Evolutionary conservation across 35 echinoderm and acorn worm species (phyloP).

Genomic region (Diadema setosum): DNA sequence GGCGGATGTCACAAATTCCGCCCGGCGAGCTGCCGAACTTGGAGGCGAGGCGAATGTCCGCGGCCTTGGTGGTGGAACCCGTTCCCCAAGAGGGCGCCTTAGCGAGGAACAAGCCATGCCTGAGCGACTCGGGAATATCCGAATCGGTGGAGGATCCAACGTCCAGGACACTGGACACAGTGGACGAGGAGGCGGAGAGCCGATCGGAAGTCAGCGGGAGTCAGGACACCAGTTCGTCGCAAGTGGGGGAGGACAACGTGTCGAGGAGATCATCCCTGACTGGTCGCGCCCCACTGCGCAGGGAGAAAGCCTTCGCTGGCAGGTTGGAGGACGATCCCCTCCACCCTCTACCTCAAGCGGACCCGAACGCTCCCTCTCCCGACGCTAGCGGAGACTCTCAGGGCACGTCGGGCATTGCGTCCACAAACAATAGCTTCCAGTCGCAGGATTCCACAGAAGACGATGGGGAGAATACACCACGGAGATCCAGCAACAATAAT

Average conservation of each 20-base stretch:
- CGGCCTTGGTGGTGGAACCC: not conserved
- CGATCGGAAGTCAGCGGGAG: not conserved
- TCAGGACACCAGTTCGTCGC: not conserved
- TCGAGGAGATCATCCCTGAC: not conserved
- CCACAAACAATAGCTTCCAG: slow-evolving; percentile 95
- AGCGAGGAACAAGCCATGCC: not conserved
- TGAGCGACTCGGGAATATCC: not conserved
- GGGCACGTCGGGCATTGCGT: slow-evolving; percentile 89
- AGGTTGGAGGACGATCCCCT: not conserved
- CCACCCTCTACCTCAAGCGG: not conserved
- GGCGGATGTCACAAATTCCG: slow-evolving; percentile 36
- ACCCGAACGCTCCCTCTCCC: not conserved
- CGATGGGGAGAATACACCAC: not conserved
- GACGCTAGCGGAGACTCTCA: slow-evolving; percentile 79
- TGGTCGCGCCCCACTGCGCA: not conserved
- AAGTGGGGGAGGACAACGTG: slow-evolving; percentile 10
- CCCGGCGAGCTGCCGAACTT: not conserved
- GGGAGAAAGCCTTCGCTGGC: slow-evolving; percentile 24
- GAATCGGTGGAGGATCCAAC: not conserved
- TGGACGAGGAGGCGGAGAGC: not conserved
- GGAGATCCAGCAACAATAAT: not conserved
- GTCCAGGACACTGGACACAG: not conserved
- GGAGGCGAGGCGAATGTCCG: not conserved
- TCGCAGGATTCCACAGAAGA: slow-evolving; percentile 75
- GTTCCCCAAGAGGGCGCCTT: not conserved